Evolutionary conservation across 1,140 invertebrate genomes (phyloP).

Genomic region (Ooceraea biroi): DNA sequence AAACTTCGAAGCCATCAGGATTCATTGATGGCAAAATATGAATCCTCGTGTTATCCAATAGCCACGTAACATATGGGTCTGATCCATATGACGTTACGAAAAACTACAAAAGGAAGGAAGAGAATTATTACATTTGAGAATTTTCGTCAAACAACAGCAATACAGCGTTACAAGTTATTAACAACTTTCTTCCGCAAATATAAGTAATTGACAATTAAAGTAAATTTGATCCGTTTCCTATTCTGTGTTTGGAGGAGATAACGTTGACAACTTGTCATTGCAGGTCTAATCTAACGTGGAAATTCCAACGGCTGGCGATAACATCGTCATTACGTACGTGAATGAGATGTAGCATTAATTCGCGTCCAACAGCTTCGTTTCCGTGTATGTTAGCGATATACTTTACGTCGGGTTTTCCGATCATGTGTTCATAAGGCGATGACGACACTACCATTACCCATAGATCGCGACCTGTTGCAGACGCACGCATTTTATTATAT

Average conservation of each 20-base stretch:
- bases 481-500: not conserved
- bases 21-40: conserved; percentile 97
- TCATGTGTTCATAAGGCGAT: conserved; percentile 95
- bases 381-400: conserved; percentile 97
- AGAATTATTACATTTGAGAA: not conserved
- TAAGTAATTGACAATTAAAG: too few relatives aligned
- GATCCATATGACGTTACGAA: conserved; percentile 93
- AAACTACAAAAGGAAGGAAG: conserved; percentile 86
- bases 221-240: too few relatives aligned
- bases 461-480: conserved; percentile 91
- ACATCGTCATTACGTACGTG: conserved; percentile 87
- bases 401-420: conserved; percentile 96
- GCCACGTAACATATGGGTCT: conserved; percentile 93
- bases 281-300: conserved; percentile 62
- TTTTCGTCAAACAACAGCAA: not conserved
- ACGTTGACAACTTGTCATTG: too few relatives aligned
- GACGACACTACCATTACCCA: conserved; percentile 98
- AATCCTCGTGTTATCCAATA: conserved; percentile 95
- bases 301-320: conserved; percentile 47
- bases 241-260: too few relatives aligned
- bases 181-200: too few relatives aligned
- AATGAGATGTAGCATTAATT: conserved; percentile 95
- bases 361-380: conserved; percentile 95
- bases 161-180: too few relatives aligned
- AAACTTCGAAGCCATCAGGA: conserved; percentile 95